A percentile compares a stretch with the other conserved stretches of the same genome.
These are phyloP conservation scores for Thamnophis sirtalis DNA, from an alignment of 2,113 vertebrate genomes.

Conservation along the genomic window DNA sequence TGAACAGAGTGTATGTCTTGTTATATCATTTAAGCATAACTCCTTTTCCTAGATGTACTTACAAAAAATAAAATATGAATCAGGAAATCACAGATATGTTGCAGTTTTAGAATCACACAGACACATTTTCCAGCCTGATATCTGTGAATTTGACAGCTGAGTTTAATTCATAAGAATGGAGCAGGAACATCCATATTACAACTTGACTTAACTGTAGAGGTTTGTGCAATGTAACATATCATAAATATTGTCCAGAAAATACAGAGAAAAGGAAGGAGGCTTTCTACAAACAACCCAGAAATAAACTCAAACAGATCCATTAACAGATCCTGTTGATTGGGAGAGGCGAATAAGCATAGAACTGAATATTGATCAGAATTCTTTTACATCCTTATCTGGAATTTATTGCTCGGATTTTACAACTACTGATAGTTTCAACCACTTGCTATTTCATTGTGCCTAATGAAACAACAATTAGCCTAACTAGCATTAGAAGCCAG, in stretches of 20 bases:
- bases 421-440: background rate
- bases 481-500: background rate
- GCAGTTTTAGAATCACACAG: background rate
- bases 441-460: background rate
- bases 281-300: background rate
- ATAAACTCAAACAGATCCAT: background rate
- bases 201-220: background rate
- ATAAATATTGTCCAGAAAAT: background rate
- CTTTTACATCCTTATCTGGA: background rate
- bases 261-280: background rate
- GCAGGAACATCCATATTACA: background rate
- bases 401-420: background rate
- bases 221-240: background rate
- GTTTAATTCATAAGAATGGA: background rate
- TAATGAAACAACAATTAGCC: background rate
- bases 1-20: background rate
- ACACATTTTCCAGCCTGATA: background rate
- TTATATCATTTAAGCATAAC: background rate
- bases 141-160: background rate
- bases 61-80: background rate
- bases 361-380: background rate
- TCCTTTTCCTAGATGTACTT: background rate
- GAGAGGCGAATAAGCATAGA: background rate
- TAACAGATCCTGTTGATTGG: background rate
- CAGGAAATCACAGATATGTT: background rate